phyloP scores from a whole-genome alignment of 2,888 invertebrate species.

The Meloe dianella region DNA sequence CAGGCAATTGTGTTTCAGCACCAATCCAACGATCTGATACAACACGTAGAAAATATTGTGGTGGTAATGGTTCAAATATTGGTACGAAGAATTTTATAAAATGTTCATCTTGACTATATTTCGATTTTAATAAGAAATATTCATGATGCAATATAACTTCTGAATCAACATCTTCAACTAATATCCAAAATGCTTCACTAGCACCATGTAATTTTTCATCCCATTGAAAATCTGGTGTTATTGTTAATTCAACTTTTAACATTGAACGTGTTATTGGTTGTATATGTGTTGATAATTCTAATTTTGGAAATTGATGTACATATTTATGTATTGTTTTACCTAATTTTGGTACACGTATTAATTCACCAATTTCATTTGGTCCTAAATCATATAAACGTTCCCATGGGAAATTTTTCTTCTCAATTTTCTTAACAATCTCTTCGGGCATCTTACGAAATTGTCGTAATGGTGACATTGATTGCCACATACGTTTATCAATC shows the following conservation, averaged over 20 bases:
- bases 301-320: slow-evolving; percentile 95
- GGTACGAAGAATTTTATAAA: slow-evolving; percentile 97
- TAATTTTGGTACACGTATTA: slow-evolving; percentile 87
- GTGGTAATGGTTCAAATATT: slow-evolving; percentile 97
- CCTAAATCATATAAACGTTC: slow-evolving; percentile 94
- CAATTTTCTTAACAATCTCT: slow-evolving; percentile 95
- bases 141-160: slow-evolving; percentile 95
- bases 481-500: slow-evolving; percentile 99
- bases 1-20: slow-evolving; percentile 93
- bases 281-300: slow-evolving; percentile 95
- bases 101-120: slow-evolving; percentile 94
- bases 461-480: slow-evolving; percentile 96
- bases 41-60: slow-evolving; percentile 94
- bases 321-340: slow-evolving; percentile 96
- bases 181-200: slow-evolving; percentile 87
- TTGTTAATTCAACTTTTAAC: slow-evolving; percentile 92
- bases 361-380: slow-evolving; percentile 96
- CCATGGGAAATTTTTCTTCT: slow-evolving; percentile 97
- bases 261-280: slow-evolving; percentile 96
- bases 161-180: slow-evolving; percentile 87
- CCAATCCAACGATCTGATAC: slow-evolving; percentile 93
- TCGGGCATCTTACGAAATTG: slow-evolving; percentile 98
- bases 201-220: slow-evolving; percentile 90
- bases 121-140: slow-evolving; percentile 89
- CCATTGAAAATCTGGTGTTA: slow-evolving; percentile 99